Conservation (phyloP, 2,797 vertebrate genomes). For the Hybognathus amarus region DNA sequence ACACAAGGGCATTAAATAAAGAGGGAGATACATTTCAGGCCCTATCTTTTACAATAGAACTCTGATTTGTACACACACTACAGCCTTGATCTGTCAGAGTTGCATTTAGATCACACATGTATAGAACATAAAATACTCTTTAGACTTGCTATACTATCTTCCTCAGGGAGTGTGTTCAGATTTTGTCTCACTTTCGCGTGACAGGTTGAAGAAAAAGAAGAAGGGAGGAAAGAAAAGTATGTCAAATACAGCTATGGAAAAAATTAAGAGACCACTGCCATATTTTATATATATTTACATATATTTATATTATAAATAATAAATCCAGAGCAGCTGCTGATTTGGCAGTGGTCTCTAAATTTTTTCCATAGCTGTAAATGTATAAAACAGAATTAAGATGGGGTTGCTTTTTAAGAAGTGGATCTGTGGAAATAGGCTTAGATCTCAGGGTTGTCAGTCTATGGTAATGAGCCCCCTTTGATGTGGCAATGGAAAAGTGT, state of each 20-base stretch:
- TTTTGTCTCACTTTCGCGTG: constrained; percentile 32
- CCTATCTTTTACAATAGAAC: background rate
- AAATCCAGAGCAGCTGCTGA: too few relatives aligned
- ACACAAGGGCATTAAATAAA: constrained; percentile 16
- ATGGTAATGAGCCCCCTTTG: constrained; percentile 20
- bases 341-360: too few relatives aligned
- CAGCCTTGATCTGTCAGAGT: background rate
- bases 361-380: too few relatives aligned
- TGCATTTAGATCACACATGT: background rate
- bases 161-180: constrained; percentile 24
- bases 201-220: constrained; percentile 23
- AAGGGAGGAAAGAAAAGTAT: constrained; percentile 2
- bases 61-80: constrained; percentile 6
- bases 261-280: too few relatives aligned
- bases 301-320: too few relatives aligned
- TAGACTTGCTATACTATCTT: constrained; percentile 9
- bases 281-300: too few relatives aligned
- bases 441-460: constrained; percentile 37
- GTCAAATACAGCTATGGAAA: too few relatives aligned
- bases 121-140: background rate
- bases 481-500: constrained; percentile 24
- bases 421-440: constrained; percentile 41
- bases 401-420: constrained; percentile 42
- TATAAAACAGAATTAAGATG: constrained; percentile 41
- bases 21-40: constrained; percentile 2